Conservation (phyloP, 1,140 invertebrate genomes). For the Bombus waltoni region DNA sequence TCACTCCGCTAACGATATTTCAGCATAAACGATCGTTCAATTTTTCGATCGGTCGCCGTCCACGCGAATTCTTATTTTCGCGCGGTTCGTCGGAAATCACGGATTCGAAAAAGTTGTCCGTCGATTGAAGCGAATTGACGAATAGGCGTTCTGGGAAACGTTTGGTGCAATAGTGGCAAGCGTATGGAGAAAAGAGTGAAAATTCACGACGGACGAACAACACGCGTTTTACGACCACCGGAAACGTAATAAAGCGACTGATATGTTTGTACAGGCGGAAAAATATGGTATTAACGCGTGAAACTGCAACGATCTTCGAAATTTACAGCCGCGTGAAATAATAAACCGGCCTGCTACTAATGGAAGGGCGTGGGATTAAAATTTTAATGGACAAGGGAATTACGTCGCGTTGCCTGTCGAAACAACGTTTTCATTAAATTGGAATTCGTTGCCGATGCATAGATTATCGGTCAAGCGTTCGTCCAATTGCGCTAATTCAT, state of each 20-base stretch:
- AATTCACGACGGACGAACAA: neutral
- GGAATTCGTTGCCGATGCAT: neutral
- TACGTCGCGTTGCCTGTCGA: neutral
- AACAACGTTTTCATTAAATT: conserved; percentile 10
- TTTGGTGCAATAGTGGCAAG: neutral
- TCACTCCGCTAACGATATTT: neutral
- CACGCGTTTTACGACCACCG: neutral
- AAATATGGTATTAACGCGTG: conserved; percentile 11
- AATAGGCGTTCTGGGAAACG: neutral
- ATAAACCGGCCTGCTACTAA: neutral
- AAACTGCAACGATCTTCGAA: neutral
- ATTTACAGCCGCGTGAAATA: neutral
- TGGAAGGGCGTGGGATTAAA: neutral
- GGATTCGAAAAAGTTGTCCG: neutral
- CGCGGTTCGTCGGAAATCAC: neutral
- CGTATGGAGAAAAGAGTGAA: neutral
- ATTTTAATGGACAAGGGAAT: neutral
- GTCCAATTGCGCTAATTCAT: neutral
- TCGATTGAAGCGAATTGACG: neutral
- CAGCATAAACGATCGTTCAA: neutral
- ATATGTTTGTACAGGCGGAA: neutral
- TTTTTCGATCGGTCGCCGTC: neutral
- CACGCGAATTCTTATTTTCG: neutral
- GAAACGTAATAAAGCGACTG: neutral
- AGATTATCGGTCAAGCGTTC: neutral